These are phyloP conservation scores for Thamnaconus septentrionalis DNA, from an alignment of 2,113 vertebrate species.

Conservation along the genomic window DNA sequence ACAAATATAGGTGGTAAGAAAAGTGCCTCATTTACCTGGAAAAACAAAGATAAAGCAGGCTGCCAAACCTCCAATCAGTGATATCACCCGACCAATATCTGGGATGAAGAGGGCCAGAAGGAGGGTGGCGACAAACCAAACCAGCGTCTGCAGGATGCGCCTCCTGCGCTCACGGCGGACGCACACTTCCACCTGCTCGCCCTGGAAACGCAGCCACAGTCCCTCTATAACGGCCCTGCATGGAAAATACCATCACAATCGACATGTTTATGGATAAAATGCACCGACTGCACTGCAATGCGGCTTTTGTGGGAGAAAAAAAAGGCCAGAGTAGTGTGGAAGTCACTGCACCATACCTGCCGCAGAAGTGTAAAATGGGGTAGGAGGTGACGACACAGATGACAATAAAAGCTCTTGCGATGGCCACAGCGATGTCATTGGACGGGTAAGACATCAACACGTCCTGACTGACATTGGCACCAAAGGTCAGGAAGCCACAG, in stretches of 20 bases:
- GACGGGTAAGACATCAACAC: slow-evolving; percentile 94
- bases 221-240: slow-evolving; percentile 92
- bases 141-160: slow-evolving; percentile 84
- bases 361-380: slow-evolving; percentile 96
- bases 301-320: too few relatives aligned
- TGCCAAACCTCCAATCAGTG: slow-evolving; percentile 91
- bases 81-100: slow-evolving; percentile 94
- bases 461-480: slow-evolving; percentile 85
- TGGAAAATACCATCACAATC: not conserved
- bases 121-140: slow-evolving; percentile 91
- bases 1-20: too few relatives aligned
- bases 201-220: slow-evolving; percentile 91
- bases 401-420: slow-evolving; percentile 92
- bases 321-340: not conserved
- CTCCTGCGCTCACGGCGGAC: slow-evolving; percentile 84
- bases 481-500: slow-evolving; percentile 94
- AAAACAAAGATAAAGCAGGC: slow-evolving; percentile 97
- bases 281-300: too few relatives aligned
- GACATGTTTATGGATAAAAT: too few relatives aligned
- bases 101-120: slow-evolving; percentile 94
- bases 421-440: slow-evolving; percentile 87
- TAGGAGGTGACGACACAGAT: slow-evolving; percentile 94
- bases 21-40: slow-evolving; percentile 77
- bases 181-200: slow-evolving; percentile 87
- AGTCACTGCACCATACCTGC: slow-evolving; percentile 79